These are phyloP conservation scores for Galago senegalensis DNA, from an alignment of 2,797 vertebrate species.

Conservation along the genomic window DNA sequence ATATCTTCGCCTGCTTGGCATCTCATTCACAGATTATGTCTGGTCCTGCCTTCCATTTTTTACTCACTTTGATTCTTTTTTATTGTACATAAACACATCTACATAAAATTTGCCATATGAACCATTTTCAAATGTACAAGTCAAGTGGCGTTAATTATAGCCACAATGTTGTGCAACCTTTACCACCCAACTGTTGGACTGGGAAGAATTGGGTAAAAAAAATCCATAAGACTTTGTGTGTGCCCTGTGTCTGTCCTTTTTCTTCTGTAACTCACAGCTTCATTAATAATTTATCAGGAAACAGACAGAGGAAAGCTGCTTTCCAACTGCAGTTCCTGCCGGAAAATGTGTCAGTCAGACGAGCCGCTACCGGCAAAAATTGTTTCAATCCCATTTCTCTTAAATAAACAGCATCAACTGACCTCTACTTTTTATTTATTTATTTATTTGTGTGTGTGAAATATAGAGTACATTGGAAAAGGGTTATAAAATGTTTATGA, in stretches of 20 bases:
- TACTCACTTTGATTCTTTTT: not conserved
- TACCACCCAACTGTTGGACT: not conserved
- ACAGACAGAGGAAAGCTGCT: conserved; percentile 6
- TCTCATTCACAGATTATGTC: not conserved
- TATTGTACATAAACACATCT: conserved; percentile 27
- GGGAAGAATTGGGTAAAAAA: not conserved
- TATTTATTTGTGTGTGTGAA: conserved; percentile 53
- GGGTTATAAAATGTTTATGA: conserved; percentile 39
- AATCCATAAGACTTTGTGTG: not conserved
- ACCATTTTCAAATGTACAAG: not conserved
- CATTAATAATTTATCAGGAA: conserved; percentile 61
- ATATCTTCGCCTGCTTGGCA: not conserved
- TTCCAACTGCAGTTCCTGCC: conserved; percentile 12
- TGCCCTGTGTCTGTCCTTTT: not conserved
- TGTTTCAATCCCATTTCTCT: conserved; percentile 51
- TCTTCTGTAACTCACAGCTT: conserved; percentile 21
- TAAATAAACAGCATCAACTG: conserved; percentile 14
- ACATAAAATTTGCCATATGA: not conserved
- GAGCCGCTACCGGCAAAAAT: conserved; percentile 32
- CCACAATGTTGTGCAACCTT: not conserved
- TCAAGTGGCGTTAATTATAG: not conserved
- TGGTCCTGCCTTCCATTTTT: conserved; percentile 7
- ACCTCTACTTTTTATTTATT: not conserved
- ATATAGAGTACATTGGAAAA: conserved; percentile 28
- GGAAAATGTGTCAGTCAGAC: conserved; percentile 10